phyloP scores from a whole-genome alignment of 2,113 vertebrate genomes.

The Illadopsis cleaveri region DNA sequence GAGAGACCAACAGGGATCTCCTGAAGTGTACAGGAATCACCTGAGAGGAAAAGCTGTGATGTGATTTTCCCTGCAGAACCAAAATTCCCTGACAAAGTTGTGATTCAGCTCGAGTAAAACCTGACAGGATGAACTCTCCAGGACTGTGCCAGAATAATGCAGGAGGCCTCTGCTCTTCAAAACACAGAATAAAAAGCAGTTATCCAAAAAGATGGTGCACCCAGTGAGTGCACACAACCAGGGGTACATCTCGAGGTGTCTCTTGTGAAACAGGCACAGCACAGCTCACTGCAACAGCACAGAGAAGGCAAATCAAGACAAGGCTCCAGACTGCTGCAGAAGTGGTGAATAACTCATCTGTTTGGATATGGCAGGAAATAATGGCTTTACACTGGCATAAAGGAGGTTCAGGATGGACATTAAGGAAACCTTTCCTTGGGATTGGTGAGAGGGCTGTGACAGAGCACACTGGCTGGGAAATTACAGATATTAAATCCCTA shows the following conservation, averaged over 20 bases:
- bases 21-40: accelerated
- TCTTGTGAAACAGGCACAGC: too few relatives aligned
- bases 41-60: neutral
- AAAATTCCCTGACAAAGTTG: neutral
- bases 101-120: neutral
- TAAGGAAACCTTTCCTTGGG: neutral
- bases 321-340: neutral
- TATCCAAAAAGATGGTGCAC: too few relatives aligned
- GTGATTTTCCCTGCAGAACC: neutral
- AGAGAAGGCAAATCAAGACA: neutral
- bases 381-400: neutral
- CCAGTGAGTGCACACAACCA: too few relatives aligned
- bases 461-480: neutral
- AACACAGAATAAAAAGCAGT: accelerated
- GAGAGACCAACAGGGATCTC: neutral
- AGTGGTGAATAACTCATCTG: accelerated
- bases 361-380: neutral
- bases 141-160: accelerated
- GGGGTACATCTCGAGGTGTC: too few relatives aligned
- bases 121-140: neutral
- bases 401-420: neutral
- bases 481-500: neutral
- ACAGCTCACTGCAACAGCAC: too few relatives aligned
- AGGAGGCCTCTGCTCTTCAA: neutral
- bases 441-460: neutral